Evolutionary conservation across 2,797 vertebrate genomes (phyloP), one percentile per base, ranked within the genome.

Genomic region (Nasua narica): DNA sequence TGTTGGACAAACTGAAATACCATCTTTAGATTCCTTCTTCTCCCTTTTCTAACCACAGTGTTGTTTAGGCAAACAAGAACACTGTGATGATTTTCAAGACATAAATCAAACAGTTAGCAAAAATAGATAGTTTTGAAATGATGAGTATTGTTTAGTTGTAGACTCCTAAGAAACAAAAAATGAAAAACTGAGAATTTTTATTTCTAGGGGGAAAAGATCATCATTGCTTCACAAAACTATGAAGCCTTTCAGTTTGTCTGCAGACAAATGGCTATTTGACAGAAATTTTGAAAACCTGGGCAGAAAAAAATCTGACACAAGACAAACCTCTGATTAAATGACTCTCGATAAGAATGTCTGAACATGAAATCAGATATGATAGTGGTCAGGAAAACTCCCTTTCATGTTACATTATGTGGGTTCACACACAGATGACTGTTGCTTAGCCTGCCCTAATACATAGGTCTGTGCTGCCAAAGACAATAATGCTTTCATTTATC

Each of bases 311-410:
- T 72, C 69, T 25, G 87, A 85, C 48, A 84, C 67, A 78, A 95
- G 89, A 95, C 32, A 96, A 96, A 96, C 48, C 72, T 95, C 84
- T 95, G 87, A 96, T 94, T 91, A 96, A 89, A 97, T 97, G 95
- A 95, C 82, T 96, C 84, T 95, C 52, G 19, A 90, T 60, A 97
- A 97, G 69, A 96, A 96, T 97, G 88, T 96, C 92, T 97, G 86
- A 95, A 95, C 92, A 67, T 86, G 95, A 97, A 98, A 96, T 76
- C 35, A 93, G 96, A 96, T 96, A 95, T n/a, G 54, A 85, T 19
- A 77, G 76, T 83, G 35, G 92, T 91, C 65, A 94, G 58, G 58
- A 95, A 97, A 91, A 97, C 95, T 92, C 86, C 84, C 96, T 97
- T 97, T 97, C 94, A 95, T 95, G 96, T 97, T 52, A 78, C 83